Evolutionary conservation across 1,140 invertebrate genomes (phyloP).

Genomic region (Lysiphlebus fabarum): DNA sequence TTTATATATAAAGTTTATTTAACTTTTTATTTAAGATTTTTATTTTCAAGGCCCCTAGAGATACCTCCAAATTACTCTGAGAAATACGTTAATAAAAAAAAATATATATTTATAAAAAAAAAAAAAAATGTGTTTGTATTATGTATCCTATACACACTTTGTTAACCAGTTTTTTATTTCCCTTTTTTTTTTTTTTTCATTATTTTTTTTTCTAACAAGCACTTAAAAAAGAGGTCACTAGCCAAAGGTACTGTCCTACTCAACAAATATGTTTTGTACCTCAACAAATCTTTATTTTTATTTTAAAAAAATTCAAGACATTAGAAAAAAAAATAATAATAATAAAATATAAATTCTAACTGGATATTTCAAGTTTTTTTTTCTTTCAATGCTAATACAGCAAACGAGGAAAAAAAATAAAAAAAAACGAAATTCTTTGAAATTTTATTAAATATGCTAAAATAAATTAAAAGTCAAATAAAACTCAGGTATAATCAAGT

Average conservation of each 20-base stretch:
- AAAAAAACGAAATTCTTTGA: too few relatives aligned
- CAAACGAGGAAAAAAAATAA: too few relatives aligned
- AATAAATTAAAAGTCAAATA: too few relatives aligned
- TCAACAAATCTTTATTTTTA: neutral
- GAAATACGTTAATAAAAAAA: neutral
- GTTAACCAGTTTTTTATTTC: conserved; percentile 18
- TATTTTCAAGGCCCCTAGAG: conserved; percentile 6
- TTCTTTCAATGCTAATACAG: too few relatives aligned
- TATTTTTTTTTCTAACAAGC: conserved; percentile 7
- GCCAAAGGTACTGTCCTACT: conserved; percentile 9
- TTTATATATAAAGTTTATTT: neutral
- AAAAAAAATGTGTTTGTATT: conserved; percentile 7
- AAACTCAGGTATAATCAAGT: too few relatives aligned
- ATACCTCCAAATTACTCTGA: conserved; percentile 8
- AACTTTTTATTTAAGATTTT: neutral
- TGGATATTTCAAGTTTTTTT: too few relatives aligned
- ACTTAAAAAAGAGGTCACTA: conserved; percentile 13
- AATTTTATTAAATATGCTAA: too few relatives aligned
- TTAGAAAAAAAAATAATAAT: conserved; percentile 1
- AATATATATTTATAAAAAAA: neutral
- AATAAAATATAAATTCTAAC: neutral
- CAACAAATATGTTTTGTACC: neutral
- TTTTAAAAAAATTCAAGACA: neutral
- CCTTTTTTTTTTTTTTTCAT: neutral
- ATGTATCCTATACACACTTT: conserved; percentile 6